These are phyloP conservation scores for Cephus pulcher DNA, from an alignment of 2,888 invertebrate genomes.

Conservation along the genomic window DNA sequence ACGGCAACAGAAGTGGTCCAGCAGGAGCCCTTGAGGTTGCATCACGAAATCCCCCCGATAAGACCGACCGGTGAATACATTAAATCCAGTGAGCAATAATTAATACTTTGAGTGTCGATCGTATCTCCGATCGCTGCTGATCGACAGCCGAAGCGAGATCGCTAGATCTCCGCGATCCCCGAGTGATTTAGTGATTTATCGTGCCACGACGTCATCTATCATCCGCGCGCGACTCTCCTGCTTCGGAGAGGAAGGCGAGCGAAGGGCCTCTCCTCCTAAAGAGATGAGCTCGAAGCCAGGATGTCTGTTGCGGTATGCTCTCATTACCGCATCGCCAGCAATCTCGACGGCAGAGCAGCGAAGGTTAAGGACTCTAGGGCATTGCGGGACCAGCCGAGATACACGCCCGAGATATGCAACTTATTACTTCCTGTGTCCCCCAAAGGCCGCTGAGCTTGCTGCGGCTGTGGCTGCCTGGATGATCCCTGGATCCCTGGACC, in stretches of 20 bases:
- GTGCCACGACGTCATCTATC: constrained; percentile 49
- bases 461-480: too few species aligned
- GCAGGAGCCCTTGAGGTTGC: neutral
- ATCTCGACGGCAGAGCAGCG: constrained; percentile 5
- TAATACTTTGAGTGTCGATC: constrained; percentile 23
- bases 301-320: constrained; percentile 30
- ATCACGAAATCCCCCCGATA: constrained; percentile 2
- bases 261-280: neutral
- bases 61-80: constrained; percentile 18
- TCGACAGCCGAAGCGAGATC: constrained; percentile 26
- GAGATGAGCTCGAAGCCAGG: constrained; percentile 1
- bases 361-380: constrained; percentile 46
- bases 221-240: constrained; percentile 25
- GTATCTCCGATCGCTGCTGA: constrained; percentile 24
- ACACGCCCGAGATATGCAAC: constrained; percentile 16
- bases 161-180: constrained; percentile 21
- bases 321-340: constrained; percentile 34
- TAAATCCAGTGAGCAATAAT: constrained; percentile 22
- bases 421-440: constrained; percentile 14
- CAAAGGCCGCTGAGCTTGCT: too few species aligned
- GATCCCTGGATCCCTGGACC: too few species aligned
- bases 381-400: constrained; percentile 30
- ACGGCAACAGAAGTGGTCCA: too few species aligned
- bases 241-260: neutral
- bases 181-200: constrained; percentile 49